Evolutionary conservation across 2,113 vertebrate species (phyloP), one percentile per base, ranked within the genome.

Genomic region (Sapayoa aenigma): DNA sequence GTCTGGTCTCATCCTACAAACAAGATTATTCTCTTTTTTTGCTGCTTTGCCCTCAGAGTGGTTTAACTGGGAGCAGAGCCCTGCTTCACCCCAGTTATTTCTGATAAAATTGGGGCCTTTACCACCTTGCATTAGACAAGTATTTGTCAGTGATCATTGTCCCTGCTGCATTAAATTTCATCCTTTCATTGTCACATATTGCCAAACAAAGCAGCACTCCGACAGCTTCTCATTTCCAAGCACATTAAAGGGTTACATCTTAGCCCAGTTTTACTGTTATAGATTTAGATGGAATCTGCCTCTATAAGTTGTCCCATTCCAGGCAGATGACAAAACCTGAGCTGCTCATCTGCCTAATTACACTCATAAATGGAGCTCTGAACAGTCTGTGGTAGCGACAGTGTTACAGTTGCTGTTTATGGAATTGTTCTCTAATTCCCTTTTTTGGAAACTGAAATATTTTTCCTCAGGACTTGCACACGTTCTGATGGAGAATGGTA

Each of bases 341-440:
- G 87, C 91, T 95, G 80, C 95, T 93, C 96, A 97, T 97, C 96
- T 95, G 96, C 91, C 95, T 97, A 97, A 97, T 71, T 87, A 95
- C 81, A 69, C 63, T 94, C 95, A 82, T 72, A 96, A 97, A 95
- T 87, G 96, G 73, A 82, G 91, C 93, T 94, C 91, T 95, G 71
- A 96, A 92, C 90, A 91, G 90, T 44, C 90, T 91, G 91, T 47
- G 82, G 84, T 76, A 62, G 89, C 12, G 85, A 67, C 53, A 89
- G 65, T 44, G 56, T 90, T 96, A 91, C 93, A 94, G 89, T 92
- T 79, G 75, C 86, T 91, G 84, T 92, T 97, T 91, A 90, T 87
- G 88, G 93, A 94, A 96, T 91, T 82, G 88, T 96, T 94, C 84
- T 95, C 88, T 21, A 84, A 92, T 93, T 94, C 86, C 50, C 27